Base-by-base conservation (phyloP, 2,797 vertebrate genomes). In the Somateria mollissima region DNA sequence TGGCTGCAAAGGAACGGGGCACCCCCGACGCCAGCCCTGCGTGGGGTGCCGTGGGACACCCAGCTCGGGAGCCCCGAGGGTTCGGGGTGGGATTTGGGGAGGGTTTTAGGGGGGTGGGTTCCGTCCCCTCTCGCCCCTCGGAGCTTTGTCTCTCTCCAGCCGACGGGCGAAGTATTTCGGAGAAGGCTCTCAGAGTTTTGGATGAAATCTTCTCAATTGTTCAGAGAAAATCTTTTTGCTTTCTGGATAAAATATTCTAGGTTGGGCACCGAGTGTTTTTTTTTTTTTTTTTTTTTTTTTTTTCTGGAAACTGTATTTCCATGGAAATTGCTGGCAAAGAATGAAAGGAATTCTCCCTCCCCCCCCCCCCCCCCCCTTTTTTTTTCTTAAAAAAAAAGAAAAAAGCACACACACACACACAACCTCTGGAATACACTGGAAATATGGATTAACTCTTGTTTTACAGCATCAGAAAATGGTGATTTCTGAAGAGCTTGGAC, bases 311-410 rank as follows among this genome's bases (percentile, higher is more conserved):
- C 89, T 87, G 61, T 77, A 96, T 94, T 95, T 92, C 91, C 92
- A 92, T 92, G 90, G 94, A 96, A 96, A 96, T 93, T 78, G 75
- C 89, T 95, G 91, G 94, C 95, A 85, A 84, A 90, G 87, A 95
- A 96, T 96, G 90, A 94, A 96, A 96, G 73, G 92, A 91, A 54
- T 88, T 94, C 93, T 86, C 53, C 56, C 2, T 45, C 45, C 51
- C 72, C 16, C 54, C 56, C 2, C 58, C 45, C 51, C 72, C 16
- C 54, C 53, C 2, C 58, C 41, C 41, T 69, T 11, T 45, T 36
- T 36, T 36, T 70, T n/a, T 25, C 8, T 37, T 36, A 25, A 37
- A 37, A 51, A 69, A 49, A 67, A 19, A 34, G 8, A 49, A 28
- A 25, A 84, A 80, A 47, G 11, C 21, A 47, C 45, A 22, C 47